Conservation (phyloP, 2,797 vertebrate species). For the Semotilus atromaculatus region DNA sequence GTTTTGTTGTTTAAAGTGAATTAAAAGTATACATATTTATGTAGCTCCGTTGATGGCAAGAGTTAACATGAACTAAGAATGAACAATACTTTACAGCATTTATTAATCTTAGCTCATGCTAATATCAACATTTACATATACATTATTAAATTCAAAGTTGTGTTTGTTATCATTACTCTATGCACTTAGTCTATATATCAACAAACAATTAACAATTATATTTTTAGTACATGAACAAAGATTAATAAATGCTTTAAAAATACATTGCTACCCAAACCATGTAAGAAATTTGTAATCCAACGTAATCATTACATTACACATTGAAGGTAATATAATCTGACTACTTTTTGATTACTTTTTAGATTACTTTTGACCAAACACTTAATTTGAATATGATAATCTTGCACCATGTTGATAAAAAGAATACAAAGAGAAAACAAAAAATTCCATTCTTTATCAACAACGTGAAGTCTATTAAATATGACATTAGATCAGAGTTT, state of each 20-base stretch:
- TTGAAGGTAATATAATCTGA: not conserved
- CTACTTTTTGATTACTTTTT: not conserved
- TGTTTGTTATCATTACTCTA: not conserved
- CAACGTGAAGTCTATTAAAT: not conserved
- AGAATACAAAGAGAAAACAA: not conserved
- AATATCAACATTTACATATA: not conserved
- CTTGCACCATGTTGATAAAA: not conserved
- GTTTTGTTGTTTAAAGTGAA: not conserved
- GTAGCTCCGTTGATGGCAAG: not conserved
- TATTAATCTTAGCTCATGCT: not conserved
- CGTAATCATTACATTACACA: not conserved
- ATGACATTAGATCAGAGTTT: not conserved
- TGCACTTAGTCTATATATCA: not conserved
- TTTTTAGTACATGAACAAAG: not conserved
- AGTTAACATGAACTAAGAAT: not conserved
- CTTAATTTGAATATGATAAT: not conserved
- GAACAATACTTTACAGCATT: not conserved
- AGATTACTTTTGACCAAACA: not conserved
- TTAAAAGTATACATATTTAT: not conserved
- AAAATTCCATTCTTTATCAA: not conserved
- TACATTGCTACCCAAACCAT: not conserved
- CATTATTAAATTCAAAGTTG: not conserved
- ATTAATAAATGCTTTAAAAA: not conserved
- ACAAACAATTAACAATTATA: not conserved
- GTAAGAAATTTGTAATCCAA: not conserved